phyloP scores from a whole-genome alignment of 1,140 invertebrate genomes.

The Ceratoteleas bidentatus region DNA sequence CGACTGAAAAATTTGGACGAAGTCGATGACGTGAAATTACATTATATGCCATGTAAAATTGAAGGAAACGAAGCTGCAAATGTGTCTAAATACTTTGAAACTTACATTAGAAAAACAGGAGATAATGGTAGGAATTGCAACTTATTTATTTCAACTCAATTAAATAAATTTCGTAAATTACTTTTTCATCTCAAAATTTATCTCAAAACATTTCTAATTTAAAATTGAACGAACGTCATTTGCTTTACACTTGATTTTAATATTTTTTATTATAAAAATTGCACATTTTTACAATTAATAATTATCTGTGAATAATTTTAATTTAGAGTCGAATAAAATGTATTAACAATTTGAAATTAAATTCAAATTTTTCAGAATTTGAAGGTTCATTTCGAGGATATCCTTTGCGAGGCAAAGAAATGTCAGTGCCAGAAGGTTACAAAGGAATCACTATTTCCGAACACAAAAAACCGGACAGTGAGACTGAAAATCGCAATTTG shows the following conservation, averaged over 20 bases:
- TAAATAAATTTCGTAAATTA: background rate
- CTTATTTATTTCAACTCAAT: background rate
- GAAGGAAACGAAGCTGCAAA: constrained; percentile 86
- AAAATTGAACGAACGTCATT: too few species aligned
- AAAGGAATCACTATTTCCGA: constrained; percentile 86
- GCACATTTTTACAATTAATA: too few species aligned
- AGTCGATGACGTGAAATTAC: constrained; percentile 79
- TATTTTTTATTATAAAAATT: too few species aligned
- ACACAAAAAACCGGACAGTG: constrained; percentile 82
- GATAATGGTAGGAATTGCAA: constrained; percentile 70
- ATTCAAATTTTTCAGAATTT: too few species aligned
- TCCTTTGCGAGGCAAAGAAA: constrained; percentile 84
- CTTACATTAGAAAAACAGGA: constrained; percentile 82
- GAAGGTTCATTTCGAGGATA: constrained; percentile 85
- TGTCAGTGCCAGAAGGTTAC: constrained; percentile 84
- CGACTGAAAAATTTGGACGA: constrained; percentile 79
- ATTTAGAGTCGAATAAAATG: too few species aligned
- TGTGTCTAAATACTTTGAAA: constrained; percentile 86
- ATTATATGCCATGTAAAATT: constrained; percentile 89
- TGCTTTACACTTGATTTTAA: too few species aligned
- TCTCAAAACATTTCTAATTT: too few species aligned
- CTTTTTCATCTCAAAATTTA: background rate
- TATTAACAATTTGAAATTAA: too few species aligned
- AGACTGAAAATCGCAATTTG: constrained; percentile 84
- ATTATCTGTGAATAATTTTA: too few species aligned